phyloP scores from a whole-genome alignment of 2,888 invertebrate species.

The Lithophane ornitopus region DNA sequence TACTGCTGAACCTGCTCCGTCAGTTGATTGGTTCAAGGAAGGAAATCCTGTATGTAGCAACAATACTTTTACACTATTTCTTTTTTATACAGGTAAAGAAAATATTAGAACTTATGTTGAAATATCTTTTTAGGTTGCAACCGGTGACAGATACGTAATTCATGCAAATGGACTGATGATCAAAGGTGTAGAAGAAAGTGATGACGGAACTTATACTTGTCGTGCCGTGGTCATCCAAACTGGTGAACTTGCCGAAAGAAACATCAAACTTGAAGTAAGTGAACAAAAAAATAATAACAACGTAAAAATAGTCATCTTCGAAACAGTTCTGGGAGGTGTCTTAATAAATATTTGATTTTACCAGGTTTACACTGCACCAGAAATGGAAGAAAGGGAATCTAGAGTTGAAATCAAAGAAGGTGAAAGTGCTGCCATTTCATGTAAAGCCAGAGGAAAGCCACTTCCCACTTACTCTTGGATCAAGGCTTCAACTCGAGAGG shows the following conservation, averaged over 20 bases:
- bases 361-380: constrained; percentile 94
- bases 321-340: not conserved
- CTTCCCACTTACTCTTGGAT: constrained; percentile 96
- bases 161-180: constrained; percentile 94
- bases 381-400: constrained; percentile 91
- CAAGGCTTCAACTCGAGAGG: constrained; percentile 92
- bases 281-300: not conserved
- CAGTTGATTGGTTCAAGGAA: constrained; percentile 96
- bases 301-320: not conserved
- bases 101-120: not conserved
- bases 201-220: constrained; percentile 96
- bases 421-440: constrained; percentile 93
- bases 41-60: constrained; percentile 90
- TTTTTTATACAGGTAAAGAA: not conserved
- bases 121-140: constrained; percentile 88
- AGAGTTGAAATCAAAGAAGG: constrained; percentile 94
- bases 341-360: constrained; percentile 25
- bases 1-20: constrained; percentile 95
- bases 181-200: constrained; percentile 94
- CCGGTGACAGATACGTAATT: constrained; percentile 93
- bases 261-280: constrained; percentile 94
- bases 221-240: constrained; percentile 96
- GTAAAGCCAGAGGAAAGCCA: constrained; percentile 96
- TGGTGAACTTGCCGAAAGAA: constrained; percentile 94
- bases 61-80: not conserved